These are phyloP conservation scores for Azorinus chamasolen DNA, from an alignment of 2,888 invertebrate species.

Conservation along the genomic window DNA sequence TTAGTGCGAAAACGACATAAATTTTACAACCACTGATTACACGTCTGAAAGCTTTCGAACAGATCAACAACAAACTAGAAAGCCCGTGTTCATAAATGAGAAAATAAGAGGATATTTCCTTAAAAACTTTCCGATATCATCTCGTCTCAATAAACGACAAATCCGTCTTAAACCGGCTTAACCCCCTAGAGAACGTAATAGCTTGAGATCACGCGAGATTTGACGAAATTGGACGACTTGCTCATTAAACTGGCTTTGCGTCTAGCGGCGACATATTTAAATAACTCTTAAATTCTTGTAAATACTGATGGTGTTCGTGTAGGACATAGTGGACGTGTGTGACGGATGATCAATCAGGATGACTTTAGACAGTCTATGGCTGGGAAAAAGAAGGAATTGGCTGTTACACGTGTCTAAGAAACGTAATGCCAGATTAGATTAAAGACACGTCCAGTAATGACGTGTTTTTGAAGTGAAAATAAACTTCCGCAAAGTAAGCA, in stretches of 20 bases:
- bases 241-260: constrained; percentile 47
- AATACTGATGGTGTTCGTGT: too few relatives aligned
- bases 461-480: too few relatives aligned
- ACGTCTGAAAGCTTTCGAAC: constrained; percentile 55
- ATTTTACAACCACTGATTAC: constrained; percentile 58
- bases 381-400: too few relatives aligned
- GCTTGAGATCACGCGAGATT: constrained; percentile 53
- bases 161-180: constrained; percentile 63
- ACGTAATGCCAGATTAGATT: too few relatives aligned
- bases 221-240: constrained; percentile 18
- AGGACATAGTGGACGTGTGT: too few relatives aligned
- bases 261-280: constrained; percentile 35
- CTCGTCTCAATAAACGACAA: constrained; percentile 57
- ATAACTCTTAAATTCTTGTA: constrained; percentile 24
- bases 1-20: constrained; percentile 43
- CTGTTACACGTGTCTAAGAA: too few relatives aligned
- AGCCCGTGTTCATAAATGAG: constrained; percentile 59
- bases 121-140: constrained; percentile 52
- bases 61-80: constrained; percentile 28
- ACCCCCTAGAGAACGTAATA: constrained; percentile 62
- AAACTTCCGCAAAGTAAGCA: too few relatives aligned
- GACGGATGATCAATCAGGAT: too few relatives aligned
- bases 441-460: too few relatives aligned
- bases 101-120: constrained; percentile 65
- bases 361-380: too few relatives aligned